These are phyloP conservation scores for Sceloporus undulatus DNA, from an alignment of 2,113 vertebrate genomes.

Conservation along the genomic window DNA sequence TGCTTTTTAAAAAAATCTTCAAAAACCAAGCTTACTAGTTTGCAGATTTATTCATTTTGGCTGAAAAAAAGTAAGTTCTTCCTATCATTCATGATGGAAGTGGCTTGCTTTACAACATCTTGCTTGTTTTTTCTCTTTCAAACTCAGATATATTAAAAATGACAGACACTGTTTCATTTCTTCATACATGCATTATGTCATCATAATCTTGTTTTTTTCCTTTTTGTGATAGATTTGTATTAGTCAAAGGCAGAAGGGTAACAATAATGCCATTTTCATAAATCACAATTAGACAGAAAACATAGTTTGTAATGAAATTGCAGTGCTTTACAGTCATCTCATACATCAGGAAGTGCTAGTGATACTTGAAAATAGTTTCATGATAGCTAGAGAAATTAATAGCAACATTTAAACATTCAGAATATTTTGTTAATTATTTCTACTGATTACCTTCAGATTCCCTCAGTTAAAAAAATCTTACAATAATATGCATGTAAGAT, in stretches of 20 bases:
- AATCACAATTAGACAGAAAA: neutral
- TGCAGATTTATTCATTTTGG: constrained; percentile 40
- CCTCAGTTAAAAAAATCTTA: neutral
- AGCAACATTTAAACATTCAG: constrained; percentile 44
- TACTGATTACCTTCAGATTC: constrained; percentile 18
- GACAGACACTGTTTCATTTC: constrained; percentile 55
- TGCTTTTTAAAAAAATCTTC: constrained; percentile 52
- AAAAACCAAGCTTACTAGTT: constrained; percentile 52
- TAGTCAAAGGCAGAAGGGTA: neutral
- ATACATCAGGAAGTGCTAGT: constrained; percentile 8
- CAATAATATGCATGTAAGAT: neutral
- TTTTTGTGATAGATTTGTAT: neutral
- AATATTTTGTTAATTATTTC: constrained; percentile 32
- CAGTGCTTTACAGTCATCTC: neutral
- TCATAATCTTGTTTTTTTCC: constrained; percentile 25
- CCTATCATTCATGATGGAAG: constrained; percentile 58
- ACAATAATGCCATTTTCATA: neutral
- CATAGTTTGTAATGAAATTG: neutral
- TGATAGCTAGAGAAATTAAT: constrained; percentile 35
- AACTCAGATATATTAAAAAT: constrained; percentile 47
- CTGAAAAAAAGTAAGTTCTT: constrained; percentile 57
- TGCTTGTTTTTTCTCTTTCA: constrained; percentile 40
- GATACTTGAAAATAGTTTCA: constrained; percentile 26
- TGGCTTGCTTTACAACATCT: constrained; percentile 50
- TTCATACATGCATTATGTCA: constrained; percentile 46